Percentiles rank a stretch among this genome's conserved stretches.
Evolutionary conservation across 2,888 invertebrate genomes (phyloP).

Genomic region (Trisateles emortualis): DNA sequence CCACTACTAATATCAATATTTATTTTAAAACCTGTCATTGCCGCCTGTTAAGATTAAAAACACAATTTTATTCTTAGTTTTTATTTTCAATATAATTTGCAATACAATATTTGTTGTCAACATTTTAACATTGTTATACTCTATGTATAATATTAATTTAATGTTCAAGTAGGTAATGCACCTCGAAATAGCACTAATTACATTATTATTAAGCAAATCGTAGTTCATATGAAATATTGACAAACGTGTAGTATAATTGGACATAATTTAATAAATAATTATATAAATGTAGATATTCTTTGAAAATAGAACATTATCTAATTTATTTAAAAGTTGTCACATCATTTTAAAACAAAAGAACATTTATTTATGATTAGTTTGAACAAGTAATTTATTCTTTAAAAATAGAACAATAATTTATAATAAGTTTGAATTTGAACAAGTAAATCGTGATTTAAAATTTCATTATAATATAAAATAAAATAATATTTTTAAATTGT

Average conservation of each 20-base stretch:
- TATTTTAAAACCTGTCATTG: too few relatives aligned
- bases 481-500: neutral
- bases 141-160: conserved; percentile 21
- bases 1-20: too few relatives aligned
- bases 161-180: conserved; percentile 18
- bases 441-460: neutral
- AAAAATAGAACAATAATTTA: neutral
- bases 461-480: neutral
- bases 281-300: neutral
- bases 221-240: conserved; percentile 18
- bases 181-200: conserved; percentile 32
- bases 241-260: neutral
- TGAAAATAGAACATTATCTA: neutral
- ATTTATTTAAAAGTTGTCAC: too few relatives aligned
- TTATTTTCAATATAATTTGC: conserved; percentile 48
- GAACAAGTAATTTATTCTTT: neutral
- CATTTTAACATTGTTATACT: conserved; percentile 52
- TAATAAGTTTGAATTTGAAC: too few relatives aligned
- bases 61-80: conserved; percentile 10
- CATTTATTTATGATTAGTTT: too few relatives aligned
- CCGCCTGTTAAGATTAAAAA: conserved; percentile 3
- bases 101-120: conserved; percentile 63
- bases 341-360: too few relatives aligned
- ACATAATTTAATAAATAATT: neutral
- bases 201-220: conserved; percentile 22